phyloP scores from a whole-genome alignment of 1,140 invertebrate genomes.

The Homalodisca vitripennis region DNA sequence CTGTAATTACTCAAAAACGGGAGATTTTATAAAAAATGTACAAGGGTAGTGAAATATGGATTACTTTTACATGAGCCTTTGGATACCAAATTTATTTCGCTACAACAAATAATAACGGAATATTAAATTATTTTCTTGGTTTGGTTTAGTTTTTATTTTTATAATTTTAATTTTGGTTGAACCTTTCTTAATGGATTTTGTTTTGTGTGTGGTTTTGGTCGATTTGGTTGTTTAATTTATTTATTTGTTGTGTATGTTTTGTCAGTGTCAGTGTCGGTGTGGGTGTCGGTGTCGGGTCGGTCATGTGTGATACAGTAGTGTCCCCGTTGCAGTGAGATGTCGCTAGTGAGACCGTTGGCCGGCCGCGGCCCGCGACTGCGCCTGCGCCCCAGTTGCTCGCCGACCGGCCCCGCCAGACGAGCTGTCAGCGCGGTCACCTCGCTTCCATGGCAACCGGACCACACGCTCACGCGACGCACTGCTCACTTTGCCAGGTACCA shows the following conservation, averaged over 20 bases:
- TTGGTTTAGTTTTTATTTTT: too few relatives aligned
- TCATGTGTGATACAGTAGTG: background rate
- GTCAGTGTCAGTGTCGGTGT: background rate
- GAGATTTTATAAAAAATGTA: too few relatives aligned
- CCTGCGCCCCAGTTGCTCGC: too few relatives aligned
- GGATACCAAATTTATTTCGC: too few relatives aligned
- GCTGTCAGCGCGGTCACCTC: background rate
- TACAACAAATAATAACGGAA: too few relatives aligned
- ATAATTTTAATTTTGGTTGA: too few relatives aligned
- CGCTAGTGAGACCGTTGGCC: background rate
- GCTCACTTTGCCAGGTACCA: constrained; percentile 1
- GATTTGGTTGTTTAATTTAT: background rate
- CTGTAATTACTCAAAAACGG: too few relatives aligned
- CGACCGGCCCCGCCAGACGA: too few relatives aligned
- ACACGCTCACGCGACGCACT: background rate
- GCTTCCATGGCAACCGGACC: constrained; percentile 3
- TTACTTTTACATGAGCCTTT: too few relatives aligned
- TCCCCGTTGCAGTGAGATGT: background rate
- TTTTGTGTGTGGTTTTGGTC: background rate
- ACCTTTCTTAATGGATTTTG: too few relatives aligned
- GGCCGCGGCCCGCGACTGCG: background rate
- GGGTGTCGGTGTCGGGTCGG: background rate
- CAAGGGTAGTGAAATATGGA: too few relatives aligned
- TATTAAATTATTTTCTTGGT: too few relatives aligned
- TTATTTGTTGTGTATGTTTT: background rate